A percentile compares a stretch with the other conserved stretches of the same genome.
Conservation (phyloP, 1,140 invertebrate genomes). For the Brachionus koreanus region DNA sequence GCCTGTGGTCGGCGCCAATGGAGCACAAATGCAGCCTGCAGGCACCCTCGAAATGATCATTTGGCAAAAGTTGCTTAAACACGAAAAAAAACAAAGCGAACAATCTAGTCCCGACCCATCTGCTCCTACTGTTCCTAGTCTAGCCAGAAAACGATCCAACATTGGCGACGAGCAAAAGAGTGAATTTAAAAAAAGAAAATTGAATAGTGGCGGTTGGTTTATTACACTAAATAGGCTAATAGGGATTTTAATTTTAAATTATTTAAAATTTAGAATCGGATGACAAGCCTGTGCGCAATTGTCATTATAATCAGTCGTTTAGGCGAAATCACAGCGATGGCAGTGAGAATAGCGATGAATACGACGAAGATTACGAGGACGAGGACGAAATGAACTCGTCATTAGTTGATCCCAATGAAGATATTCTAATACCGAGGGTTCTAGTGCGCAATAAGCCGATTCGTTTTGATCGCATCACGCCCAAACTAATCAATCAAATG, state of each 20-base stretch:
- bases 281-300: background rate
- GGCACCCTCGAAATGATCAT: background rate
- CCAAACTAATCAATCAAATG: constrained; percentile 25
- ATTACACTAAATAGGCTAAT: background rate
- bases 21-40: background rate
- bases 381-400: background rate
- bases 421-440: background rate
- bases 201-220: constrained; percentile 36
- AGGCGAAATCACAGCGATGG: constrained; percentile 9
- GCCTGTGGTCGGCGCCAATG: background rate
- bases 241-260: background rate
- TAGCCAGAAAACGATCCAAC: background rate
- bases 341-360: constrained; percentile 24
- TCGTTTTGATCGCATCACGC: constrained; percentile 21
- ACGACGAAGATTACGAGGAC: constrained; percentile 27
- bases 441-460: background rate
- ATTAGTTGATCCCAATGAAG: background rate
- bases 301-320: background rate
- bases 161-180: background rate
- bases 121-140: background rate
- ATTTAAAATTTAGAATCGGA: background rate
- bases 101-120: background rate
- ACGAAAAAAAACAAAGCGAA: background rate
- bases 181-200: constrained; percentile 29
- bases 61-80: constrained; percentile 24